Base-by-base conservation (phyloP, 1,140 invertebrate species). In the Apis dorsata region DNA sequence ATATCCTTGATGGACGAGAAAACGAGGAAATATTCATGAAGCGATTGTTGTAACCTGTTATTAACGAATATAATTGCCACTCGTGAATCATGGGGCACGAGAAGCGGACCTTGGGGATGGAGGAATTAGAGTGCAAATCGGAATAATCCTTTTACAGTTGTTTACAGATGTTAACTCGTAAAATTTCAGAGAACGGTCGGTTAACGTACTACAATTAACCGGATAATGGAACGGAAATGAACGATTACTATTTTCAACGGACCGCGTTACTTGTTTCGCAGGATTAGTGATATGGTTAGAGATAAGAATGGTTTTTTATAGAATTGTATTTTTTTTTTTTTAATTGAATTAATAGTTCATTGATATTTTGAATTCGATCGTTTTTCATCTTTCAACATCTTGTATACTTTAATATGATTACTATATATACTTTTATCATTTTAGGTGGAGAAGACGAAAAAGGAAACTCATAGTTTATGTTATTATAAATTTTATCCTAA, bases 1-100 rank as follows among this genome's bases (percentile, higher is more conserved):
- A 44, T 44, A 44, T 57, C 71, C 79, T 81, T 66, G 79, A 57
- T 49, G 72, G 12, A 21, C n/a, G 4, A 53, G 17, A 7, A 71
- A 79, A 79, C 55, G 49, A 79, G 44, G 78, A 60, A 66, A 75
- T 80, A 80, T 80, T 75, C 79, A 66, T 75, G 79, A 74, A 75
- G 60, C 79, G 71, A 75, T 75, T 66, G 71, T 81, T 81, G 71
- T 49, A 81, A 57, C 79, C 34, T 66, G 59, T 74, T 75, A 81
- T 81, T 75, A 81, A 81, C 71, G 53, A 66, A 66, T 75, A 59
- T 81, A 75, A 66, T 81, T 66, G 72, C 28, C 28, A 34, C 34
- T 7, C 17, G 65, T 81, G 79, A 81, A 73, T 81, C 79, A 81
- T 28, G 19, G 28, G 2, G 19, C 13, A 53, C 19, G 73, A 60